Conservation (phyloP, 2,888 invertebrate genomes). For the Autographa pulchrina region DNA sequence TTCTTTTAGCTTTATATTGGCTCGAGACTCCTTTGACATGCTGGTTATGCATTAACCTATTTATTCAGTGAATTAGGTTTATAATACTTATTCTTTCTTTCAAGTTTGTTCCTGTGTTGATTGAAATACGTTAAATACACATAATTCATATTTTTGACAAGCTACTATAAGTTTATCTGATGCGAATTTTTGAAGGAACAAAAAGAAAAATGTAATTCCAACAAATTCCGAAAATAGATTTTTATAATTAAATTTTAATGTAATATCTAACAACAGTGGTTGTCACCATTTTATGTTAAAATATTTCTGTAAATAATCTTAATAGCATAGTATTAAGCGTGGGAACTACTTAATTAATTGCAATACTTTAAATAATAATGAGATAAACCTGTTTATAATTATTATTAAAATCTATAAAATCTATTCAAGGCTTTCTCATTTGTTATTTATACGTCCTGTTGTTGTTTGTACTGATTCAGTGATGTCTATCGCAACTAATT, state of each 20-base stretch:
- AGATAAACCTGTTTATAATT: conserved; percentile 68
- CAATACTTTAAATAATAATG: conserved; percentile 42
- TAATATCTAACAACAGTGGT: conserved; percentile 11
- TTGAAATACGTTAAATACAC: too few species aligned
- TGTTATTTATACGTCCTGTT: conserved; percentile 48
- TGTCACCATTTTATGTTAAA: conserved; percentile 33
- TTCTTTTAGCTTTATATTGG: conserved; percentile 12
- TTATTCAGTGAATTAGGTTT: neutral
- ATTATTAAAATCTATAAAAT: conserved; percentile 41
- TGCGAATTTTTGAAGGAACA: too few species aligned
- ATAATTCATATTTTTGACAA: too few species aligned
- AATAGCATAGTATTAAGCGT: conserved; percentile 60
- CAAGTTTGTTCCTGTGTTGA: too few species aligned
- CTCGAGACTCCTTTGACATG: neutral
- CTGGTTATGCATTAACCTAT: neutral
- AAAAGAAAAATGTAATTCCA: neutral
- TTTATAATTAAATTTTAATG: neutral
- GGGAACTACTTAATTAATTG: conserved; percentile 69
- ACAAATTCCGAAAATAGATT: neutral
- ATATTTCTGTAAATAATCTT: conserved; percentile 51
- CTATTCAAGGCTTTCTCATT: conserved; percentile 49
- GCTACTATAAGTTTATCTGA: too few species aligned
- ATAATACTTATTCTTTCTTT: neutral
- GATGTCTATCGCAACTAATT: conserved; percentile 44
- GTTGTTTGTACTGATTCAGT: conserved; percentile 32